Conservation (phyloP, 2,113 vertebrate species). For the Psephotus haematonotus region DNA sequence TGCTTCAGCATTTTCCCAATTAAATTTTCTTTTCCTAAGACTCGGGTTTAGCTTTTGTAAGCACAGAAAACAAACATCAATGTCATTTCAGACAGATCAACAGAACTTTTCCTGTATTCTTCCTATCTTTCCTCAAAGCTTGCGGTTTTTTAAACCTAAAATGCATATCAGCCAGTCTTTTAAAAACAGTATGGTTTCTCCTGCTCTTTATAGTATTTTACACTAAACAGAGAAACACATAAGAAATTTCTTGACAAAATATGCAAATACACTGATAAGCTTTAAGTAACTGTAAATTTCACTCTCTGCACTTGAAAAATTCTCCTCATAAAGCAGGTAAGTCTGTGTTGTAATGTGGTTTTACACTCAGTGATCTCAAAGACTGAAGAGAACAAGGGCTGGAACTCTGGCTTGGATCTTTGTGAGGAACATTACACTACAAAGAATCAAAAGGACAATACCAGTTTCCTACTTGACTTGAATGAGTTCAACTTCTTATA, state of each 20-base stretch:
- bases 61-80: neutral
- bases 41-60: neutral
- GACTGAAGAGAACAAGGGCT: neutral
- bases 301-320: neutral
- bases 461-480: neutral
- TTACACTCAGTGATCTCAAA: neutral
- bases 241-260: neutral
- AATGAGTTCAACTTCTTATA: neutral
- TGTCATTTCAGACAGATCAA: neutral
- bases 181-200: neutral
- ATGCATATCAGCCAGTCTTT: neutral
- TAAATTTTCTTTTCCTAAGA: conserved; percentile 7
- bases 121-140: neutral
- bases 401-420: neutral
- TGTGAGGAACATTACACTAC: neutral
- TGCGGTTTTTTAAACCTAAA: neutral
- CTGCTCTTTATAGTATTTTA: neutral
- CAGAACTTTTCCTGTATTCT: neutral
- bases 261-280: neutral
- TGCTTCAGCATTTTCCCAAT: conserved; percentile 22
- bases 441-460: neutral
- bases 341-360: neutral
- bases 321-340: neutral
- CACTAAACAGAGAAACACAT: neutral
- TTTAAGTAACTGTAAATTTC: neutral